Evolutionary conservation across 1,140 invertebrate species (phyloP), one percentile per base, ranked within the genome.

Genomic region (Dreissena polymorpha): DNA sequence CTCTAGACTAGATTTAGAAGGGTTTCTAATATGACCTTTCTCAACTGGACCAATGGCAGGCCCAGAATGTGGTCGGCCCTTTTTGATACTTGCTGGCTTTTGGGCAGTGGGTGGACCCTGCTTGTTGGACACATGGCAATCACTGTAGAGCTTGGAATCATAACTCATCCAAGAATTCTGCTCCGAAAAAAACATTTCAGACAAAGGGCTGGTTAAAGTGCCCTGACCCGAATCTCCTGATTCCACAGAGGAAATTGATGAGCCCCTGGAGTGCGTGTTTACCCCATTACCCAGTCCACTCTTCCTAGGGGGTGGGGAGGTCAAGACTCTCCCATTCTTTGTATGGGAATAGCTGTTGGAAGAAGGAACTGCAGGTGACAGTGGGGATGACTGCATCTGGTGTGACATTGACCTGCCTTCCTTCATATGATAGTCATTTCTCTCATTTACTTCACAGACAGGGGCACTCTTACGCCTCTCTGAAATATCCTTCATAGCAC

Each of bases 401-500:
- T 87, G 86, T 12, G 85, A 85, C 39, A 81, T 53, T 23, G 78
- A 67, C 63, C 84, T 84, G 10, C 73, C 63, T 21, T 86, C 83
- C 49, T 57, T 60, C 29, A 60, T 25, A 50, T 77, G 65, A 50
- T 79, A 64, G 13, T 64, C 64, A 73, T 65, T 83, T 50, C 77
- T 67, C 79, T 71, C 79, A 25, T 70, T 80, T 23, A 55, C 70
- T 53, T 64, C 39, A 50, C 85, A 80, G 18, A 85, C 81, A 14
- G 89, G 89, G n/a, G 89, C 86, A 67, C 88, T 90, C 83, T 86
- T 88, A 27, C 88, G 75, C 50, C 89, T 72, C 23, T 88, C 87
- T 80, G 64, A 87, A 73, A 78, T 74, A 53, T 85, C 80, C 67
- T 85, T 83, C 63, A 85, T 71, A 13, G 80, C 81, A 76, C 85